Evolutionary conservation across 2,113 vertebrate genomes (phyloP).

Genomic region (Epinephelus moara): DNA sequence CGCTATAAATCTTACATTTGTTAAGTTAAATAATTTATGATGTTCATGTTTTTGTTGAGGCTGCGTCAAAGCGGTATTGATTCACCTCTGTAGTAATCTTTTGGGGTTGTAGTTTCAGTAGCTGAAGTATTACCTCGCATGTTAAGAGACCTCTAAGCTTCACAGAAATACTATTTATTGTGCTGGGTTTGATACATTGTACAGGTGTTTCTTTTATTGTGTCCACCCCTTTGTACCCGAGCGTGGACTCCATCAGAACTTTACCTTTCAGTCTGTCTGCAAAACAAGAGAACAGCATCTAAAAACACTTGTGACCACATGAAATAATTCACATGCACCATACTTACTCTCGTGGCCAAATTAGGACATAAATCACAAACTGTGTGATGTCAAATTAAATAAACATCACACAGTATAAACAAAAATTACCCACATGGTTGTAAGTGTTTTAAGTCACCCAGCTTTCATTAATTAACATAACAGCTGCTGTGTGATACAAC

Average conservation of each 20-base stretch:
- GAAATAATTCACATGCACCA: constrained; percentile 45
- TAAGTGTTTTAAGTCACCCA: constrained; percentile 14
- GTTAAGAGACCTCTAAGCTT: neutral
- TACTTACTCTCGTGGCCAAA: constrained; percentile 28
- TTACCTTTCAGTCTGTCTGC: constrained; percentile 53
- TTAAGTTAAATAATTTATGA: constrained; percentile 22
- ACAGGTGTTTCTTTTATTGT: constrained; percentile 10
- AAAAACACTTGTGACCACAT: constrained; percentile 33
- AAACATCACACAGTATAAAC: constrained; percentile 27
- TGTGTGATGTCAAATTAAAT: constrained; percentile 25
- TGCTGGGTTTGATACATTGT: constrained; percentile 21
- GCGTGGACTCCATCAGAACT: constrained; percentile 24
- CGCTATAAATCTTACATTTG: constrained; percentile 38
- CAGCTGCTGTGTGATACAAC: neutral
- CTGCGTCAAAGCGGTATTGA: neutral
- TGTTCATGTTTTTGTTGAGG: neutral
- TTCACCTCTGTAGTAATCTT: neutral
- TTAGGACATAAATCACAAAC: constrained; percentile 12
- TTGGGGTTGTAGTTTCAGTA: neutral
- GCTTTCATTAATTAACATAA: constrained; percentile 8
- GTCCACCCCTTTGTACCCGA: constrained; percentile 7
- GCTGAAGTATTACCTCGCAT: neutral
- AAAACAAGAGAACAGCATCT: constrained; percentile 48
- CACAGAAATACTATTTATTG: constrained; percentile 29
- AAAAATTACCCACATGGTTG: neutral